These are phyloP conservation scores for Zaprionus gabonicus DNA, from an alignment of 1,140 invertebrate species.

Conservation along the genomic window DNA sequence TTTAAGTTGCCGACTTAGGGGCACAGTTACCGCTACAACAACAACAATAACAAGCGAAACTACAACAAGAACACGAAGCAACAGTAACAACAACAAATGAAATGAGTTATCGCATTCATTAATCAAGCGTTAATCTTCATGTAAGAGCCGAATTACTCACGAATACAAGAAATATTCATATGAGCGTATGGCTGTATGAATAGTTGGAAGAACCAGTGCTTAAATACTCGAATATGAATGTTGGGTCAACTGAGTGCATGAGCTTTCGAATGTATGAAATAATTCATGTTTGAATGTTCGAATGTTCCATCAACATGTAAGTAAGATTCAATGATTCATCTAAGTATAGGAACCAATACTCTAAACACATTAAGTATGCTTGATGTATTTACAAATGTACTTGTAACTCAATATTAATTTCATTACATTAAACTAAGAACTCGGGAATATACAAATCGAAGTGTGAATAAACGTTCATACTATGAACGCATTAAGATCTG, in stretches of 20 bases:
- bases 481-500: too few relatives aligned
- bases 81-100: conserved; percentile 60
- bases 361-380: too few relatives aligned
- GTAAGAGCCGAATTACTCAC: conserved; percentile 37
- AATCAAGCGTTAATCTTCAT: conserved; percentile 76
- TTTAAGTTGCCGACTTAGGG: conserved; percentile 44
- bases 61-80: conserved; percentile 7
- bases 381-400: too few relatives aligned
- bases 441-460: too few relatives aligned
- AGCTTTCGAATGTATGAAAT: not conserved
- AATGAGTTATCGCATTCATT: conserved; percentile 77
- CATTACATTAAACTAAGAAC: too few relatives aligned
- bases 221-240: not conserved
- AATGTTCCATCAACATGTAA: not conserved
- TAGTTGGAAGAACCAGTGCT: not conserved
- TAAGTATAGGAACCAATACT: not conserved
- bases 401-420: too few relatives aligned
- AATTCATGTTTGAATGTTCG: not conserved
- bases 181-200: not conserved
- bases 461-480: too few relatives aligned
- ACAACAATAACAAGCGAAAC: conserved; percentile 34
- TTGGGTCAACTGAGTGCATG: not conserved
- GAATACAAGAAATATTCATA: not conserved
- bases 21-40: conserved; percentile 2
- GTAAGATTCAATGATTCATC: not conserved